phyloP scores from a whole-genome alignment of 2,113 vertebrate genomes.

The Ivindomyrus marchei region DNA sequence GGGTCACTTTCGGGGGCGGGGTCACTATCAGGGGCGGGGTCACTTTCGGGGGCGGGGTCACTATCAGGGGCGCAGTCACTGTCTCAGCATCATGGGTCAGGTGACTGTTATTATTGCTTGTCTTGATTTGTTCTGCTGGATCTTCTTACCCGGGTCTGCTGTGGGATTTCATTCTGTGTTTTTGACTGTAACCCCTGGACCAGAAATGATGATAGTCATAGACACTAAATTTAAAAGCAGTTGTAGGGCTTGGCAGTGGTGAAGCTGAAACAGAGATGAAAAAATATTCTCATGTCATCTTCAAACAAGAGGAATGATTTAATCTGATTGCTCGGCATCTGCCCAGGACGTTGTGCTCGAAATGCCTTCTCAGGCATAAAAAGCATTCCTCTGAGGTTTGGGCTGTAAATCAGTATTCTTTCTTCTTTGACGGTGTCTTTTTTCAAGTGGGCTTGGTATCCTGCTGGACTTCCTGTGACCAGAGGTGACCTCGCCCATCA shows the following conservation, averaged over 20 bases:
- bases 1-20: neutral
- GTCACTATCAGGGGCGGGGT: neutral
- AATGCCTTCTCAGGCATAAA: neutral
- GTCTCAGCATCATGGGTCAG: neutral
- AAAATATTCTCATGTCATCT: neutral
- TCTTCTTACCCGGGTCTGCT: neutral
- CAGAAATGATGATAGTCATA: neutral
- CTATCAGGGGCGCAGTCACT: neutral
- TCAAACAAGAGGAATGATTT: conserved; percentile 7
- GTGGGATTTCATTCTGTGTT: neutral
- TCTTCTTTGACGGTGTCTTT: neutral
- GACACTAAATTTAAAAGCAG: neutral
- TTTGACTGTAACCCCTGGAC: neutral
- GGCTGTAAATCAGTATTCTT: no score
- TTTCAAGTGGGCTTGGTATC: neutral
- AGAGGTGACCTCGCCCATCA: neutral
- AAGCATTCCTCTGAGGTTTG: neutral
- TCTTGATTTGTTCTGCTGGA: neutral
- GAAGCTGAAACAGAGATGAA: neutral
- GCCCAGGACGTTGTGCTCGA: neutral
- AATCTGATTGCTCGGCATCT: neutral
- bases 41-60: neutral
- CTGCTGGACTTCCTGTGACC: neutral
- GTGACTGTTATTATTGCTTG: neutral
- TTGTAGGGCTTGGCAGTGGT: neutral